Percentiles rank a stretch among this genome's conserved stretches.
Conservation (phyloP, 2,797 vertebrate species). For the Schizothorax lantsangensis region DNA sequence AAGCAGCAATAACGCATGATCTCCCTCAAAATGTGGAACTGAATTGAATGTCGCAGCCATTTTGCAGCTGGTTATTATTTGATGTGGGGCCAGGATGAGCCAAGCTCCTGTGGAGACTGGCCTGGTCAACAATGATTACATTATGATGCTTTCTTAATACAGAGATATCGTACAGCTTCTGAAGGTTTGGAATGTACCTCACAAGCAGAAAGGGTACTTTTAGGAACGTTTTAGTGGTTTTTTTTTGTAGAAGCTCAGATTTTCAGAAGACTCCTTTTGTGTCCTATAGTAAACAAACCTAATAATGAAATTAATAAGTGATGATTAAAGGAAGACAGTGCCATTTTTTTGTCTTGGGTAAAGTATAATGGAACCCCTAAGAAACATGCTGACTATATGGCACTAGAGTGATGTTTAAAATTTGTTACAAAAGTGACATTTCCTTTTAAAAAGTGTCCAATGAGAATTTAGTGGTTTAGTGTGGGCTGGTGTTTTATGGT, state of each 20-base stretch:
- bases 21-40: background rate
- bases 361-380: too few relatives aligned
- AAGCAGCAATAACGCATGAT: background rate
- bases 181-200: background rate
- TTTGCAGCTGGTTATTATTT: background rate
- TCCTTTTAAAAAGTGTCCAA: background rate
- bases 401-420: background rate
- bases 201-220: background rate
- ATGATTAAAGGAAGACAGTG: background rate
- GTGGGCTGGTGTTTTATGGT: background rate
- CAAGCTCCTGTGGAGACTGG: background rate
- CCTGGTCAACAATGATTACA: background rate
- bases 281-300: background rate
- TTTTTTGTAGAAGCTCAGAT: background rate
- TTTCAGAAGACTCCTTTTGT: background rate
- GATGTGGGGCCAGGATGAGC: too few relatives aligned
- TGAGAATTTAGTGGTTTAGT: background rate
- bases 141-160: background rate
- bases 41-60: background rate
- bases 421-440: background rate
- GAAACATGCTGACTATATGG: background rate
- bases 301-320: background rate
- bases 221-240: background rate
- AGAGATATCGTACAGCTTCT: too few relatives aligned
- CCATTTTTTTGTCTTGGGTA: too few relatives aligned